Evolutionary conservation across 2,113 vertebrate genomes (phyloP).

Genomic region (Trogon melanurus): DNA sequence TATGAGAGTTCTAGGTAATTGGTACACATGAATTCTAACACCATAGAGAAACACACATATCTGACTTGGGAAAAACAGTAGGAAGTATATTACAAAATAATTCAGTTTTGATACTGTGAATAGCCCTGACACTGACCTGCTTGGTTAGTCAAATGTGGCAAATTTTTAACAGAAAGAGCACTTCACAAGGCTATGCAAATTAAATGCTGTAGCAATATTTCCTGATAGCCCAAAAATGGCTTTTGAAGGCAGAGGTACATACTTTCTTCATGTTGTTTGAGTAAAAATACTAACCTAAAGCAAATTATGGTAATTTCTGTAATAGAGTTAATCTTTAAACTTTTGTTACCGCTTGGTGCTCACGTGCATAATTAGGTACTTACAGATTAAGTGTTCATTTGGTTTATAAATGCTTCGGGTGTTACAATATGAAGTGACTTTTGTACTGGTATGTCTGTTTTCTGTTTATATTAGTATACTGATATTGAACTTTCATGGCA

Average conservation of each 20-base stretch:
- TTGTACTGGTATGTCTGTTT: not conserved
- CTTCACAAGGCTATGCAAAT: not conserved
- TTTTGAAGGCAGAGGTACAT: not conserved
- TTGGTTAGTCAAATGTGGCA: not conserved
- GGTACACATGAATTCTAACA: not conserved
- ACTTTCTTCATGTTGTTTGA: not conserved
- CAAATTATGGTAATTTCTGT: not conserved
- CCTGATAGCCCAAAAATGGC: not conserved
- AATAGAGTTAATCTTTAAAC: not conserved
- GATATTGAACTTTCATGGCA: not conserved
- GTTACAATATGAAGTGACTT: not conserved
- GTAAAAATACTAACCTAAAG: not conserved
- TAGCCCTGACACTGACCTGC: not conserved
- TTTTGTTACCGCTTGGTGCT: not conserved
- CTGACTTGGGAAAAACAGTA: not conserved
- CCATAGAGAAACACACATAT: not conserved
- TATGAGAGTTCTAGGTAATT: not conserved
- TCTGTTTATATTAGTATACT: not conserved
- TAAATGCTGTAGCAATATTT: not conserved
- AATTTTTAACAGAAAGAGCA: not conserved
- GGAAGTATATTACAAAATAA: not conserved
- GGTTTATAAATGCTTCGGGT: not conserved
- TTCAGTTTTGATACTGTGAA: not conserved
- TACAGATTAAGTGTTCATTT: not conserved
- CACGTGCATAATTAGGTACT: not conserved